Evolutionary conservation across 1,140 invertebrate species (phyloP).

Genomic region (Pseudobourletiella spinata): DNA sequence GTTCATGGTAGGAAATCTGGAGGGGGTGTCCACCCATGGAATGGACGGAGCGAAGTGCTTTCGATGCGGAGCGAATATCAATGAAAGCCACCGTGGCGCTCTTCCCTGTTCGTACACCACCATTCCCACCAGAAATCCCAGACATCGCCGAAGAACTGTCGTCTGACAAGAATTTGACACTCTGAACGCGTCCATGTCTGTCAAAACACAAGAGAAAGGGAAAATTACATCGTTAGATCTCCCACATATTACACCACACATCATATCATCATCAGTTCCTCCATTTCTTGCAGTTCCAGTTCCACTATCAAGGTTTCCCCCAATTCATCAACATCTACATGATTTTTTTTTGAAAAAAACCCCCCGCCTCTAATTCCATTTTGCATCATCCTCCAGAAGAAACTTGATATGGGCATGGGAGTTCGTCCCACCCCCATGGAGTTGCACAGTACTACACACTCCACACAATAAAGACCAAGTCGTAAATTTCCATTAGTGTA

Average conservation of each 20-base stretch:
- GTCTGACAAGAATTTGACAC: conserved; percentile 77
- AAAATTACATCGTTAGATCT: conserved; percentile 6
- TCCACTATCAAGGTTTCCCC: background rate
- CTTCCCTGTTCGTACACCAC: conserved; percentile 51
- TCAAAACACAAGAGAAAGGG: conserved; percentile 43
- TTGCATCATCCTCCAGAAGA: too few relatives aligned
- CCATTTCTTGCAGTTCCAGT: background rate
- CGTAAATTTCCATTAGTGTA: background rate
- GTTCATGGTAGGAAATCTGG: conserved; percentile 82
- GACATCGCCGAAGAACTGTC: conserved; percentile 41
- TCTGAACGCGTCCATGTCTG: conserved; percentile 94
- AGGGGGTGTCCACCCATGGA: conserved; percentile 57
- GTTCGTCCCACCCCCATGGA: too few relatives aligned
- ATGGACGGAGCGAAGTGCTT: conserved; percentile 82
- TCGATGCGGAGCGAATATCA: conserved; percentile 91
- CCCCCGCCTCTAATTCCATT: background rate
- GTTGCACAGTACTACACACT: too few relatives aligned
- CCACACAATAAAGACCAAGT: background rate
- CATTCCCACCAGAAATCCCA: conserved; percentile 42
- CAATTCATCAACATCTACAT: background rate
- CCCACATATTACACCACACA: background rate
- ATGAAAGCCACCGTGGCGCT: conserved; percentile 87
- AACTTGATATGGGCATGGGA: too few relatives aligned
- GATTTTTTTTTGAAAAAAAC: background rate
- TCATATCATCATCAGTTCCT: background rate